Evolutionary conservation across 2,113 vertebrate species (phyloP), one percentile per base, ranked within the genome.

Genomic region (Aptenodytes patagonicus): DNA sequence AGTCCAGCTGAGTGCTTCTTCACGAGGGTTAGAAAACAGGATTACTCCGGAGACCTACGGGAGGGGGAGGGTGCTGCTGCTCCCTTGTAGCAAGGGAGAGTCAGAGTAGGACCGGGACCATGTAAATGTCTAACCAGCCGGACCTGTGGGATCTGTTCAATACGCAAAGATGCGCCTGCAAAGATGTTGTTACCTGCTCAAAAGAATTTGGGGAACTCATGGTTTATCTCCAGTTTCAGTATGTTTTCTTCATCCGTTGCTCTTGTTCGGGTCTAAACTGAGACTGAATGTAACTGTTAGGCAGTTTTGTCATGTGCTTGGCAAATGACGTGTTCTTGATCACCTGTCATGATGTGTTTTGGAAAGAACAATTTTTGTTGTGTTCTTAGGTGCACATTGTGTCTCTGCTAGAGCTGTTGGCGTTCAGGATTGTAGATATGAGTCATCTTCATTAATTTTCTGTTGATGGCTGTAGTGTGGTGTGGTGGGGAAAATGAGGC

Each of bases 101-200:
- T 25, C 13, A 3, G n/a, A 49, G 49, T 7, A 44, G 60, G 44
- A 26, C 3, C 0, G 2, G 36, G 38, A 34, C 75, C 1, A 1
- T 19, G 25, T 22, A 55, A 54, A 65, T 36, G 40, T 55, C 34
- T 32, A 47, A 60, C 34, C 62, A 44, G 40, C 16, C 3, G 2
- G 76, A 24, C 32, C 11, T 10, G 47, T 54, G 46, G n/a, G 24
- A 70, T 44, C n/a, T 47, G 49, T 36, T 51, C 25, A 25, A 5
- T 57, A 40, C 18, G 11, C 61, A 40, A 18, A 49, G 84, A 46
- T 62, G 38, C 11, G 44, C 24, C 42, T 36, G 16, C 29, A 29
- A 32, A 55, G 31, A 8, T 34, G 51, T 5, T 52, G 26, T 13
- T 57, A 26, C 17, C 24, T 19, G 13, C 47, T 32, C 28, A 20